Evolutionary conservation across 1,140 invertebrate species (phyloP).

Genomic region (Drosophila kanapiae): DNA sequence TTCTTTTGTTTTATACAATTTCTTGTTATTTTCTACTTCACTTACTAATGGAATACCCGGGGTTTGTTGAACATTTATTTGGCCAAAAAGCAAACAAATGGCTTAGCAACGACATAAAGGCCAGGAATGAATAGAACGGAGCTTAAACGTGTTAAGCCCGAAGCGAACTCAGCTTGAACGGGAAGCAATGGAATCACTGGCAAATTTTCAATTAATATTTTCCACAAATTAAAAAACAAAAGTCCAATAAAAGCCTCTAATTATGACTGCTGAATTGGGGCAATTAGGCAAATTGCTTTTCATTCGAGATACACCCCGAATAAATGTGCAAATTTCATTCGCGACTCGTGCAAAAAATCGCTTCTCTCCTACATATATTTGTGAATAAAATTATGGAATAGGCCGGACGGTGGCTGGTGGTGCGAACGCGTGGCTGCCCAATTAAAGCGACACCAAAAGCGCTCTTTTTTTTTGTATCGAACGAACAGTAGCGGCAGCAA

Average conservation of each 20-base stretch:
- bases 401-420: constrained; percentile 1
- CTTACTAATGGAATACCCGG: background rate
- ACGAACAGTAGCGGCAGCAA: constrained; percentile 29
- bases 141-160: background rate
- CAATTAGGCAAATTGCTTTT: constrained; percentile 59
- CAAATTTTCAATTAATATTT: constrained; percentile 48
- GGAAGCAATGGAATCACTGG: background rate
- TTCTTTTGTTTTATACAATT: constrained; percentile 24
- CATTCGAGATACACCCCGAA: constrained; percentile 19
- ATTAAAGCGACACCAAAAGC: constrained; percentile 39
- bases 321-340: constrained; percentile 46
- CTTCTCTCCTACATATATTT: background rate
- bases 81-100: constrained; percentile 5
- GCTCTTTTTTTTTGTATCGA: constrained; percentile 44
- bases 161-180: constrained; percentile 2
- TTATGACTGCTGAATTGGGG: constrained; percentile 54
- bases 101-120: background rate
- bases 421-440: constrained; percentile 14
- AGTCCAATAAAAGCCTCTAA: constrained; percentile 40
- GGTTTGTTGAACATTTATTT: constrained; percentile 16
- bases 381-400: constrained; percentile 44
- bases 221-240: constrained; percentile 21
- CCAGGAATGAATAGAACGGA: background rate
- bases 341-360: constrained; percentile 7
- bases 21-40: background rate